Evolutionary conservation across 2,113 vertebrate genomes (phyloP).

Genomic region (Cryptomyrus ogoouensis): DNA sequence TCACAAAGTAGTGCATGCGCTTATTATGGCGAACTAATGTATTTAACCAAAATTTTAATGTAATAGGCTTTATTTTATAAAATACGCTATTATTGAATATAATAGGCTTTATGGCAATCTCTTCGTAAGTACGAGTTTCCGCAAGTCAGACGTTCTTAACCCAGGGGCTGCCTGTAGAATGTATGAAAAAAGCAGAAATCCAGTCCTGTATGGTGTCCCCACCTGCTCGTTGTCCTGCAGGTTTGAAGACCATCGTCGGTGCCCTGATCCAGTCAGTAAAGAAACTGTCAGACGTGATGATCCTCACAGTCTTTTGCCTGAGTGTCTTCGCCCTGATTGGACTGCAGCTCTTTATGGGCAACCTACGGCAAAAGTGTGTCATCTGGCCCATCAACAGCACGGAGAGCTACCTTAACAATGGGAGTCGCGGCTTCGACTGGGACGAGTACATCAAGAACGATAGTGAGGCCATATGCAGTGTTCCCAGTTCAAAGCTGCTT

Average conservation of each 20-base stretch:
- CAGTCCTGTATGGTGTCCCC: background rate
- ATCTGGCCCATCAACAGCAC: slow-evolving; percentile 58
- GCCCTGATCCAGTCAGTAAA: slow-evolving; percentile 78
- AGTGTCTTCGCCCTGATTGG: slow-evolving; percentile 73
- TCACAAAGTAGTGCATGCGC: background rate
- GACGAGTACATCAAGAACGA: slow-evolving; percentile 61
- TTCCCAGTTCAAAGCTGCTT: background rate
- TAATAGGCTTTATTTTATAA: background rate
- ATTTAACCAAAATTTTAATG: background rate
- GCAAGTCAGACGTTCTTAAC: background rate
- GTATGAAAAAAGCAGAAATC: background rate
- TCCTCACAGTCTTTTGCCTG: slow-evolving; percentile 77
- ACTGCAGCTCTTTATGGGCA: slow-evolving; percentile 79
- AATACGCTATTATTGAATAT: background rate
- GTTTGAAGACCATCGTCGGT: slow-evolving; percentile 75
- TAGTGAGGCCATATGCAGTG: slow-evolving; percentile 45
- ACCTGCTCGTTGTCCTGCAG: slow-evolving; percentile 36
- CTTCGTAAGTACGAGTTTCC: background rate
- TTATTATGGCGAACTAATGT: background rate
- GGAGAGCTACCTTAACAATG: slow-evolving; percentile 11
- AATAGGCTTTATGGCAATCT: background rate
- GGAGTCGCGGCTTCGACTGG: slow-evolving; percentile 52
- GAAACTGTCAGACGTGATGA: slow-evolving; percentile 76
- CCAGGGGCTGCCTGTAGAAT: background rate
- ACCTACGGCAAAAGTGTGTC: slow-evolving; percentile 71